phyloP scores from a whole-genome alignment of 2,888 invertebrate genomes.

The Chrysolina haemoptera region DNA sequence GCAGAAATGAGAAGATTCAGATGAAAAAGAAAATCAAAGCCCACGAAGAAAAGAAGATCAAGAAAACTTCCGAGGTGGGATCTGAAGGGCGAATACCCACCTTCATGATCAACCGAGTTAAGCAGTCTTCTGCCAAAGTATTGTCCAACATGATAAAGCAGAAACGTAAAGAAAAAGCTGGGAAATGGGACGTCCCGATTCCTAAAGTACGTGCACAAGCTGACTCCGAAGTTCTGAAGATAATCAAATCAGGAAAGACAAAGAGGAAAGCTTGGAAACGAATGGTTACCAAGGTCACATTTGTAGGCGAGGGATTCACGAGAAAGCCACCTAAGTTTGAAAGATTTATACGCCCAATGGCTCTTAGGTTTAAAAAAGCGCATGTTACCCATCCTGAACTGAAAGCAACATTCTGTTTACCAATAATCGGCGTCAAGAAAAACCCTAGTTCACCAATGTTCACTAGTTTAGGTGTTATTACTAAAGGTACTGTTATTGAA shows the following conservation, averaged over 20 bases:
- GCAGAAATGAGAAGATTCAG: constrained; percentile 98
- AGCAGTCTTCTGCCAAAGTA: constrained; percentile 94
- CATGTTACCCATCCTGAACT: constrained; percentile 99
- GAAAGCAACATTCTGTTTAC: constrained; percentile 97
- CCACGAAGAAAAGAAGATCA: constrained; percentile 95
- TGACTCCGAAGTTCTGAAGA: constrained; percentile 97
- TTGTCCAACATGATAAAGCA: constrained; percentile 99
- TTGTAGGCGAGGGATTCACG: constrained; percentile 98
- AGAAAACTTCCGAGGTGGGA: constrained; percentile 85
- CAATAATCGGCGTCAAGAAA: constrained; percentile 99
- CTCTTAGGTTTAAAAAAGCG: constrained; percentile 94
- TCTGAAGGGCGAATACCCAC: constrained; percentile 95
- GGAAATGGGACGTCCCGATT: constrained; percentile 99
- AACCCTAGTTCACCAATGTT: constrained; percentile 98
- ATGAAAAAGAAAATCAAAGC: constrained; percentile 99
- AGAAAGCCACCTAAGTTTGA: constrained; percentile 99
- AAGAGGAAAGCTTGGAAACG: constrained; percentile 98
- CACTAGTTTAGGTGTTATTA: constrained; percentile 97
- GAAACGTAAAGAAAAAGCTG: constrained; percentile 99
- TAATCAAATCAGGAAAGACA: constrained; percentile 91
- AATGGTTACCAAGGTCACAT: constrained; percentile 99
- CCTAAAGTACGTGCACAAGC: constrained; percentile 98
- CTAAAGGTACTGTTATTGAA: constrained; percentile 98
- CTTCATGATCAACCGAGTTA: constrained; percentile 97
- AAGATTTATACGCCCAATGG: constrained; percentile 98